Base-by-base conservation (phyloP, 2,797 vertebrate species). In the Cirrhinus molitorella region DNA sequence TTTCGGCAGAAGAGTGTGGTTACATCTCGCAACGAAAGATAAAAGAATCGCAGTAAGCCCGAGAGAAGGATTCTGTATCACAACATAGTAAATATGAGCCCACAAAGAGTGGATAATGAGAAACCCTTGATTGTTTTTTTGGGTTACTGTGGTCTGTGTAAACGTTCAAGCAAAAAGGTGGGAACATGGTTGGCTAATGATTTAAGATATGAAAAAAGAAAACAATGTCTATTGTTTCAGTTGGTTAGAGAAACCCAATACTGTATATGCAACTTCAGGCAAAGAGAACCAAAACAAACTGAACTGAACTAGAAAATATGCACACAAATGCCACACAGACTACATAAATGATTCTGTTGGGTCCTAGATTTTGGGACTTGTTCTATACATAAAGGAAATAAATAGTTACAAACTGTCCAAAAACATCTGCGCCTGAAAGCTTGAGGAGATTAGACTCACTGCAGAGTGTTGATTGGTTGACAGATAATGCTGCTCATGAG, bases 91-190 rank as follows among this genome's bases (percentile, higher is more conserved):
- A 61, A 61, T 61, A 34, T 34, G 25, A 76, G 10, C 55, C 51
- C 9, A 59, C 4, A 25, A 61, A 45, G 31, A 53, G 17, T 51
- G n/a, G 10, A 21, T 21, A 23, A 76, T 57, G 31, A 57, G 53
- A 59, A 76, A 37, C 73, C 59, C 13, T 43, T 59, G 12, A 23
- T 37, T 13, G 17, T 10, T 19, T 21, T 57, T 55, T 25, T 75
- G 3, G 31, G 21, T 40, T 17, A 59, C 14, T 43, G 7, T 43
- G 73, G n/a, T 59, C 34, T 25, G 11, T 40, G 53, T 14, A 34
- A 73, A 53, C 5, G n/a, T 55, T n/a, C 3, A 37, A 74, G 73
- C 4, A 31, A 59, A 76, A 45, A 76, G 14, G 53, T 75, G 73
- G n/a, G 34, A 59, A 57, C 31, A 16, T 16, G 12, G 55, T 19